A percentile compares a stretch with the other conserved stretches of the same genome.
These are phyloP conservation scores for Gymnosoma rotundatum DNA, from an alignment of 2,888 invertebrate species.

Conservation along the genomic window DNA sequence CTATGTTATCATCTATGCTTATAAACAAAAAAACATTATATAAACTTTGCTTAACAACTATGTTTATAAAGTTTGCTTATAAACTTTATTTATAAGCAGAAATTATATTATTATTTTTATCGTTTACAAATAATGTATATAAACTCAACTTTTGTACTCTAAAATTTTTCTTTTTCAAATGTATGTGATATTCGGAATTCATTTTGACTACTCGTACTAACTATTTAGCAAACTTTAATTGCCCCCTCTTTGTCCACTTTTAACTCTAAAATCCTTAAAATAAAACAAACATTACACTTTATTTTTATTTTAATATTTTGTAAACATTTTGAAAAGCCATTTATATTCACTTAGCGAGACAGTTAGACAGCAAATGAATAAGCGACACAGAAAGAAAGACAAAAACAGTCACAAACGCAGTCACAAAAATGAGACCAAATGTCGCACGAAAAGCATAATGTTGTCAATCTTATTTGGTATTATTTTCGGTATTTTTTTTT, in stretches of 20 bases:
- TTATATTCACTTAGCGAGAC: conserved; percentile 24
- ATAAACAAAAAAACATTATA: too few species aligned
- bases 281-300: conserved; percentile 13
- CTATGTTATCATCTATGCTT: too few species aligned
- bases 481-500: conserved; percentile 31
- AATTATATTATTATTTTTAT: too few species aligned
- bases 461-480: conserved; percentile 63
- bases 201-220: neutral
- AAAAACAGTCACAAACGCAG: neutral
- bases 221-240: neutral
- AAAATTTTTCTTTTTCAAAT: neutral
- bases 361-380: conserved; percentile 5
- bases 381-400: conserved; percentile 4
- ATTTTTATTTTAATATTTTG: conserved; percentile 39
- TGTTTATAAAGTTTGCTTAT: neutral
- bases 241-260: neutral
- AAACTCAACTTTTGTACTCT: neutral
- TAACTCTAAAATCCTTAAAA: neutral
- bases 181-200: too few species aligned
- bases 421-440: conserved; percentile 58
- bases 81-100: too few species aligned
- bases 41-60: too few species aligned
- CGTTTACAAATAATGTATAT: too few species aligned
- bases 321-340: conserved; percentile 48
- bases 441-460: conserved; percentile 59